phyloP scores from a whole-genome alignment of 2,888 invertebrate genomes.

The Hydraecia micacea region DNA sequence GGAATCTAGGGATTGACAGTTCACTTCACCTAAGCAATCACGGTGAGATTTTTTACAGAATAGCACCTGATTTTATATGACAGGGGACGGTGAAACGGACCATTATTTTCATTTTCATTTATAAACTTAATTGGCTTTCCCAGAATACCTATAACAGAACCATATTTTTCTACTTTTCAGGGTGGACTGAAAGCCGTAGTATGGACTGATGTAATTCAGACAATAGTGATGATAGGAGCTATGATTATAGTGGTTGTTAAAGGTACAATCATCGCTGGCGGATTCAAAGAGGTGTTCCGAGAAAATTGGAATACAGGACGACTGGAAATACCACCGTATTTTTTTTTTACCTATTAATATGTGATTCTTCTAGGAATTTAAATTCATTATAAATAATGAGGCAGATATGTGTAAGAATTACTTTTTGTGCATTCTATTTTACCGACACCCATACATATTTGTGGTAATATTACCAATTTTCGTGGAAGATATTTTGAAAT shows the following conservation, averaged over 20 bases:
- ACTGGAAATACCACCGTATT: constrained; percentile 91
- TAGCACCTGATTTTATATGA: neutral
- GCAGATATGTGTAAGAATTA: neutral
- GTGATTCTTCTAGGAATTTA: neutral
- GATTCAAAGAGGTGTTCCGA: constrained; percentile 89
- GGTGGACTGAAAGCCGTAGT: constrained; percentile 93
- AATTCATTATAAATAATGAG: neutral
- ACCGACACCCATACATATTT: neutral
- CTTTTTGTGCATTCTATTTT: neutral
- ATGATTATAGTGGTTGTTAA: constrained; percentile 92
- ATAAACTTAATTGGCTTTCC: neutral
- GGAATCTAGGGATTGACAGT: no score
- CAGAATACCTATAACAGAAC: neutral
- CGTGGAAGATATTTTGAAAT: neutral
- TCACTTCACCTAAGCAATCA: no score
- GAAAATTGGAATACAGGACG: constrained; percentile 91
- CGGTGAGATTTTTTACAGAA: neutral
- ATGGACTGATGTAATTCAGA: constrained; percentile 94
- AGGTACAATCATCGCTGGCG: constrained; percentile 92
- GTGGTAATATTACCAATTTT: neutral
- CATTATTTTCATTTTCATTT: neutral
- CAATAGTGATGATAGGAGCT: constrained; percentile 92
- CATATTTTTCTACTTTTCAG: constrained; percentile 74
- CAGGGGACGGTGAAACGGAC: neutral
- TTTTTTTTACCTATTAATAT: neutral